These are phyloP conservation scores for Alfaro cultratus DNA, from an alignment of 2,797 vertebrate genomes.

Conservation along the genomic window DNA sequence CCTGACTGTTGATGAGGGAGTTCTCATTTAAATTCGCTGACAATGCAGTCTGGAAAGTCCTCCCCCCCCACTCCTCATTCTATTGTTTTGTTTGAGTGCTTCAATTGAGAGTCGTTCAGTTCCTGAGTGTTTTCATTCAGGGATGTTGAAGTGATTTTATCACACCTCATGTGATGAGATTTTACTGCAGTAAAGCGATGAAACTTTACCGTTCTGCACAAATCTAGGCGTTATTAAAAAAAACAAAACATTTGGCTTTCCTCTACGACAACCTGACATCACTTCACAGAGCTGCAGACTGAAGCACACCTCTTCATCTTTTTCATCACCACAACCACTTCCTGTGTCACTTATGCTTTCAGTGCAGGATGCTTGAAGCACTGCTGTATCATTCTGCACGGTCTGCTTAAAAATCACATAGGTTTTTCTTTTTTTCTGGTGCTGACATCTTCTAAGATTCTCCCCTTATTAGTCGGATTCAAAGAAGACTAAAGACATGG, in stretches of 20 bases:
- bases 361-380: conserved; percentile 22
- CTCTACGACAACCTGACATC: not conserved
- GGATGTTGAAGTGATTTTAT: conserved; percentile 5
- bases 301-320: not conserved
- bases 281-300: not conserved
- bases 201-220: not conserved
- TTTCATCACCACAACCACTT: conserved; percentile 64
- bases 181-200: not conserved
- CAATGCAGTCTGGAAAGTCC: conserved; percentile 56
- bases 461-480: conserved; percentile 2
- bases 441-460: not conserved
- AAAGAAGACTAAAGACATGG: conserved; percentile 61
- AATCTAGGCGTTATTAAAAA: not conserved
- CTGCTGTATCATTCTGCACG: not conserved
- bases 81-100: conserved; percentile 56
- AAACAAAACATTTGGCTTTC: not conserved
- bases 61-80: not conserved
- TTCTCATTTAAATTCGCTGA: conserved; percentile 49
- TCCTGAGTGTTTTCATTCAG: conserved; percentile 9
- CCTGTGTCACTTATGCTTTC: conserved; percentile 53
- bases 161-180: not conserved
- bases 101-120: conserved; percentile 22
- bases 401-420: conserved; percentile 6
- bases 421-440: not conserved
- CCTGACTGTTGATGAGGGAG: conserved; percentile 34